Percentiles rank a stretch among this genome's conserved stretches.
These are phyloP conservation scores for Daptonema setosum DNA, from an alignment of 2,888 invertebrate species.

Conservation along the genomic window DNA sequence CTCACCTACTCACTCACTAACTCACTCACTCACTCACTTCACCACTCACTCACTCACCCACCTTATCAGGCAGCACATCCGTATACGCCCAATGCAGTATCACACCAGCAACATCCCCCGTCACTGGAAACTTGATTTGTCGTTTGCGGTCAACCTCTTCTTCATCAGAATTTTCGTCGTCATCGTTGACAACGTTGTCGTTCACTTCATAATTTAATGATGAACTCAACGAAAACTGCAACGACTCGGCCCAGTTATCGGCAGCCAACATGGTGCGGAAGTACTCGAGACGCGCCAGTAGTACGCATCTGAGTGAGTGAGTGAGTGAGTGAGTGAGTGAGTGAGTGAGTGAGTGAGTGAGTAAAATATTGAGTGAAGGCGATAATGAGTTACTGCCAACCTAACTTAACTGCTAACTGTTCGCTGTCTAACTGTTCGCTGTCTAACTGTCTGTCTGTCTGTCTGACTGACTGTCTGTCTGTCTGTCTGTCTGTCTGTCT, in stretches of 20 bases:
- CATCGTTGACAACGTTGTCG: background rate
- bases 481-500: no score
- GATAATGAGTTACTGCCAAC: no score
- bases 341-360: no score
- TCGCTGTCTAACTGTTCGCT: no score
- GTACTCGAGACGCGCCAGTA: background rate
- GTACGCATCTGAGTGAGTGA: background rate
- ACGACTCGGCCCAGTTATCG: background rate
- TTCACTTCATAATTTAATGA: background rate
- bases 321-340: no score
- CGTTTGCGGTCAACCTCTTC: background rate
- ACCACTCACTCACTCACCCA: no score
- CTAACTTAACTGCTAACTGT: no score
- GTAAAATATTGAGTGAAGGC: no score
- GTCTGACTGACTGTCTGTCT: no score
- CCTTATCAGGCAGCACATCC: constrained; percentile 37
- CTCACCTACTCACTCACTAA: no score
- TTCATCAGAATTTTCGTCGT: background rate
- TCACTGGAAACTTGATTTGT: constrained; percentile 39
- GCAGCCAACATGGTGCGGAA: background rate
- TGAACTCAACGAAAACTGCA: background rate
- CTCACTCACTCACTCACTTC: no score
- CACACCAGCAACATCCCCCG: constrained; percentile 44
- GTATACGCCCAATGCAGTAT: constrained; percentile 43
- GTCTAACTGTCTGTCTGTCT: no score